Evolutionary conservation across 2,888 invertebrate species (phyloP), one percentile per base, ranked within the genome.

Genomic region (Calameuta filiformis): DNA sequence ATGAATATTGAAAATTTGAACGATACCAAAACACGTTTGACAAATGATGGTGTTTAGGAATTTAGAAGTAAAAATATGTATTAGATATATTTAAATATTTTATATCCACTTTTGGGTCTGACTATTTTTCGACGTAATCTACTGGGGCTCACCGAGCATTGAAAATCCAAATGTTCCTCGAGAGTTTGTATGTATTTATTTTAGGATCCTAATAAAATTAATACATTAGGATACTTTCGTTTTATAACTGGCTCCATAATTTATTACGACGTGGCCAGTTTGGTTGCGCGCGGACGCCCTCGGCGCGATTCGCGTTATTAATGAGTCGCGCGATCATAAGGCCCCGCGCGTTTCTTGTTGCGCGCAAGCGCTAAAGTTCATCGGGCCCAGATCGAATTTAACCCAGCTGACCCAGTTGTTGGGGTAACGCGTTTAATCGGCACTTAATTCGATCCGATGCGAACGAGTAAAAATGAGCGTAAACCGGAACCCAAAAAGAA

Each of bases 221-320:
- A 69, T 40, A 23, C 35, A 75, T 68, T 35, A 68, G 23, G 69
- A n/a, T 31, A 77, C 77, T 77, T n/a, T 77, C 35, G 31, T 69
- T 75, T 15, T 68, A 75, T 35, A 1, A 35, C 73, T 30, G 74
- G 35, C 74, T 74, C 73, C 37, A 35, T 73, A 73, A 76, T 73
- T 76, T 76, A 76, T 73, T 34, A 71, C 71, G 33, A 34, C 33
- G 71, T 71, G 71, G 71, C 71, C 31, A 56, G 23, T 56, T 23
- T 4, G 31, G 31, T 71, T 71, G 71, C 15, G 56, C 56, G 71
- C 71, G 31, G 71, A 33, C 56, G 56, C 33, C 71, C 33, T 71
- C 71, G 71, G 31, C 71, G 71, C 71, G 31, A 34, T 71, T 71
- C 71, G 71, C 31, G 31, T 71, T 71, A 71, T 71, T 71, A 71